phyloP scores from a whole-genome alignment of 2,888 invertebrate species.

The Drosophila multiciliata region DNA sequence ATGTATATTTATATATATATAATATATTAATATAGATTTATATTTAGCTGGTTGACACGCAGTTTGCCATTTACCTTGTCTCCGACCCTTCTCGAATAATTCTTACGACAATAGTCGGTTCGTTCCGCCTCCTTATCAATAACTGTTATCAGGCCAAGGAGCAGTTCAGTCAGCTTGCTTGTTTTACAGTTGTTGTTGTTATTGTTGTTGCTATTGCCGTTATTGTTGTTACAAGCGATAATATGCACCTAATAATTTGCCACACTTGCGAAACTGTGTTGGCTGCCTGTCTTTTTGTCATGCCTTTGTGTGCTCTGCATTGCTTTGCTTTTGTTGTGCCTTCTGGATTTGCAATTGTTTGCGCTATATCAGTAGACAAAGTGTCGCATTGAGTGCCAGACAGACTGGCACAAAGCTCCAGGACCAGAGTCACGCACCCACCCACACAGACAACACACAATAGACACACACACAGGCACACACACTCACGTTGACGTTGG shows the following conservation, averaged over 20 bases:
- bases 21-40: neutral
- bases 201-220: neutral
- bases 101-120: constrained; percentile 1
- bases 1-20: neutral
- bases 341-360: constrained; percentile 41
- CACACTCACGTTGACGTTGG: neutral
- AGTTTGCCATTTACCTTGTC: constrained; percentile 1
- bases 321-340: constrained; percentile 50
- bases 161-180: constrained; percentile 18
- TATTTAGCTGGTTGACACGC: constrained; percentile 2
- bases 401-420: constrained; percentile 32
- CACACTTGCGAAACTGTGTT: constrained; percentile 38
- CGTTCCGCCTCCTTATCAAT: constrained; percentile 30
- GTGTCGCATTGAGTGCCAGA: constrained; percentile 68
- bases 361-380: constrained; percentile 75
- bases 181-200: constrained; percentile 10
- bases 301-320: constrained; percentile 50
- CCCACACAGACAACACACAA: neutral
- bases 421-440: constrained; percentile 34
- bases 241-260: constrained; percentile 67
- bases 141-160: constrained; percentile 48
- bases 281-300: constrained; percentile 3
- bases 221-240: constrained; percentile 36
- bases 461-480: neutral
- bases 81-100: constrained; percentile 5